Evolutionary conservation across 2,113 vertebrate species (phyloP).

Genomic region (Piprites chloris): DNA sequence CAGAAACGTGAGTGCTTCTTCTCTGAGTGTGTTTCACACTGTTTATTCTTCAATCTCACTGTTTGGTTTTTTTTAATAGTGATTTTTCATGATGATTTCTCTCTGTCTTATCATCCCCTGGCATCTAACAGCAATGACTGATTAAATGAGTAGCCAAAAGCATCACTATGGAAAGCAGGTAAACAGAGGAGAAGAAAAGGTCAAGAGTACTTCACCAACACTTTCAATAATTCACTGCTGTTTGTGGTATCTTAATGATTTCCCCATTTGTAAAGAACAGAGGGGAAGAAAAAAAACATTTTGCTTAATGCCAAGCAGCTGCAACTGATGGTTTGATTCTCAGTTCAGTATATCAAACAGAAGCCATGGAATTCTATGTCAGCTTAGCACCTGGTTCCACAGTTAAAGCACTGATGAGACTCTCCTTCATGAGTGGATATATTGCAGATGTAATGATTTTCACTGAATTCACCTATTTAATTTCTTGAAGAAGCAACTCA

Average conservation of each 20-base stretch:
- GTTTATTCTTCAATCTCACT: not conserved
- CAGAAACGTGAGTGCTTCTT: not conserved
- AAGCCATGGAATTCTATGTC: not conserved
- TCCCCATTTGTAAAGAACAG: not conserved
- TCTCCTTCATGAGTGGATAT: too few species aligned
- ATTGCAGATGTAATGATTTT: not conserved
- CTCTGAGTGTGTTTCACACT: not conserved
- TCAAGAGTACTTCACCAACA: not conserved
- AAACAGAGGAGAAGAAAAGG: not conserved
- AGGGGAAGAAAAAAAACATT: not conserved
- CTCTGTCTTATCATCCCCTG: not conserved
- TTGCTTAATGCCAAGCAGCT: not conserved
- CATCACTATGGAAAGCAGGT: not conserved
- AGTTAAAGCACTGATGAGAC: not conserved
- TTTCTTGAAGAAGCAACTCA: not conserved
- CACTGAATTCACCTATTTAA: not conserved
- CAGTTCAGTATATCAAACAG: not conserved
- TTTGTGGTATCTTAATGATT: not conserved
- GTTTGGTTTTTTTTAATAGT: not conserved
- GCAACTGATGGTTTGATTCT: not conserved
- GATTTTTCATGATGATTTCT: not conserved
- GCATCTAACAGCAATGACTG: not conserved
- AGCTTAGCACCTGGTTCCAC: not conserved
- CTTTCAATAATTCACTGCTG: not conserved
- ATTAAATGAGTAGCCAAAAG: not conserved